Conservation (phyloP, 2,888 invertebrate species). For the Aromia moschata region DNA sequence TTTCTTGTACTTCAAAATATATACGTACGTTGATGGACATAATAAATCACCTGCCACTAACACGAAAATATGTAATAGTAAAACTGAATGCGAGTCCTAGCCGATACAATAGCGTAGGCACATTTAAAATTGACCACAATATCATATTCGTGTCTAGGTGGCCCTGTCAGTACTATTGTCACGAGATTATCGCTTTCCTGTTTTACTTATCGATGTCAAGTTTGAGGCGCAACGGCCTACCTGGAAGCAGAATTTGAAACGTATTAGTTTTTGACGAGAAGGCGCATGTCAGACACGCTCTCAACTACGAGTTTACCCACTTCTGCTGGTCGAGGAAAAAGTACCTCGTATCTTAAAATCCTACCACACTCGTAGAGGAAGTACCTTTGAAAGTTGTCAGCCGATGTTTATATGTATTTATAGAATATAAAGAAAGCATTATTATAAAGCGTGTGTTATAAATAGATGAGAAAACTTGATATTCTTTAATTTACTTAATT, state of each 20-base stretch:
- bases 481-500: too few species aligned
- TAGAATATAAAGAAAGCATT: too few species aligned
- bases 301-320: not conserved
- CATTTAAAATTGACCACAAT: conserved; percentile 11
- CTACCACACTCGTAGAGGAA: too few species aligned
- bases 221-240: not conserved
- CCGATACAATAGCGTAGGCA: not conserved
- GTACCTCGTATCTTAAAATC: too few species aligned
- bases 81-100: not conserved
- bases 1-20: too few species aligned
- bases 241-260: conserved; percentile 9
- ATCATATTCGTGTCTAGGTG: conserved; percentile 4
- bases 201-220: conserved; percentile 20
- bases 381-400: too few species aligned
- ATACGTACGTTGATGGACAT: too few species aligned
- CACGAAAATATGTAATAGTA: not conserved
- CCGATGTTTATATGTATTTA: too few species aligned
- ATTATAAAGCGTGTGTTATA: too few species aligned
- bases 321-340: too few species aligned
- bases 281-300: conserved; percentile 23
- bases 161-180: conserved; percentile 19
- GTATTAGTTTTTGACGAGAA: conserved; percentile 2
- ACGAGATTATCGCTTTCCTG: conserved; percentile 20
- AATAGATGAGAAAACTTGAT: too few species aligned
- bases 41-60: not conserved